These are phyloP conservation scores for Lophius piscatorius DNA, from an alignment of 2,113 vertebrate genomes.

Conservation along the genomic window DNA sequence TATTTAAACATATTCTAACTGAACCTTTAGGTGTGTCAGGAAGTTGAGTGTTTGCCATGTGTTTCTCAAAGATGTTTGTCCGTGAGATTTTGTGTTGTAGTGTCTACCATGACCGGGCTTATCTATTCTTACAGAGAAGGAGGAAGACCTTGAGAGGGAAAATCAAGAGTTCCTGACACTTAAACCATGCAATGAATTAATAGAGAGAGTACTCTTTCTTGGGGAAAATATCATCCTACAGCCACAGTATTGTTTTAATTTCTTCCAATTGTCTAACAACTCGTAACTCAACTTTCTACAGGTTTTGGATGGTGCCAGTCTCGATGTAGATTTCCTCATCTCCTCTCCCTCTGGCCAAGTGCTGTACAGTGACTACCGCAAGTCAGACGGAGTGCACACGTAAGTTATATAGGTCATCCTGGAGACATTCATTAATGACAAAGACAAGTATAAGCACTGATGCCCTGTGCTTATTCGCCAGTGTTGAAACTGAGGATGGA, in stretches of 20 bases:
- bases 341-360: conserved; percentile 86
- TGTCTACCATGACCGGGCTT: conserved; percentile 1
- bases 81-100: neutral
- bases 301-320: conserved; percentile 94
- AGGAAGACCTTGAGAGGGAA: neutral
- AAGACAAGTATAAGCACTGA: neutral
- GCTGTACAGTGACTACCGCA: conserved; percentile 89
- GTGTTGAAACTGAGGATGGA: conserved; percentile 91
- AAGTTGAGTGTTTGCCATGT: too few relatives aligned
- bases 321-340: conserved; percentile 93
- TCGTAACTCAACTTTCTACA: conserved; percentile 50
- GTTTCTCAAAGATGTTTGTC: neutral
- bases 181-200: neutral
- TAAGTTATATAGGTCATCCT: conserved; percentile 70
- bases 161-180: neutral
- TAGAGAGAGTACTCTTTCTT: too few relatives aligned
- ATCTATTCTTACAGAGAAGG: neutral
- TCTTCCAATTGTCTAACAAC: neutral
- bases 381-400: conserved; percentile 97
- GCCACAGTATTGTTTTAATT: neutral
- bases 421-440: conserved; percentile 42
- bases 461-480: conserved; percentile 59
- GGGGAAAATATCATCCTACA: too few relatives aligned
- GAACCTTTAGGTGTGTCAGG: too few relatives aligned
- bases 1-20: too few relatives aligned